Conservation (phyloP, 92 coral and sea anemone genomes). For the Palythoa caribaeorum region DNA sequence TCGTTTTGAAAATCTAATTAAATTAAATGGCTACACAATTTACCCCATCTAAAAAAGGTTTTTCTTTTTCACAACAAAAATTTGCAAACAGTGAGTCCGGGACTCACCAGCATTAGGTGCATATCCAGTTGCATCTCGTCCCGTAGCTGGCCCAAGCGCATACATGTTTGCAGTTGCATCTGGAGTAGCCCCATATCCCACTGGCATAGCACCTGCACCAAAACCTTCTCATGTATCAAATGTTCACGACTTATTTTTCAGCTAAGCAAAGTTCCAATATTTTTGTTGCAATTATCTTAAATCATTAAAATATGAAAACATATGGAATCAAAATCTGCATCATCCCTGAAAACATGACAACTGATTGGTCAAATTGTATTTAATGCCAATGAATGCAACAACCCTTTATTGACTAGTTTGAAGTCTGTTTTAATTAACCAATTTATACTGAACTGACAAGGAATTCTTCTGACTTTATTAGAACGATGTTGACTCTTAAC, state of each 20-base stretch:
- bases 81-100: constrained; percentile 9
- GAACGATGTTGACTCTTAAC: too few species aligned
- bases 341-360: neutral
- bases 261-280: neutral
- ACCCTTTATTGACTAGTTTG: neutral
- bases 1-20: neutral
- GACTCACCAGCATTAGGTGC: constrained; percentile 33
- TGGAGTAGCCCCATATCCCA: constrained; percentile 41
- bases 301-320: neutral
- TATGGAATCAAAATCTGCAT: neutral
- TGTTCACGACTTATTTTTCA: neutral
- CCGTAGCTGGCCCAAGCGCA: constrained; percentile 39
- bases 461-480: too few species aligned
- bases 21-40: neutral
- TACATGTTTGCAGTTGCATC: constrained; percentile 41
- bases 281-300: neutral
- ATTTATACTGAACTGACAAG: too few species aligned
- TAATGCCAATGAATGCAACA: neutral
- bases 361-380: neutral
- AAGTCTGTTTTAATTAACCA: neutral
- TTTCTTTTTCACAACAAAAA: neutral
- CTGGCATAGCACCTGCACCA: constrained; percentile 40
- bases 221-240: neutral
- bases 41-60: neutral
- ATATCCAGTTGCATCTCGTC: constrained; percentile 39